Percentiles rank a stretch among this genome's conserved stretches.
phyloP scores from a whole-genome alignment of 2,797 vertebrate species.

The Arctocebus calabarensis region DNA sequence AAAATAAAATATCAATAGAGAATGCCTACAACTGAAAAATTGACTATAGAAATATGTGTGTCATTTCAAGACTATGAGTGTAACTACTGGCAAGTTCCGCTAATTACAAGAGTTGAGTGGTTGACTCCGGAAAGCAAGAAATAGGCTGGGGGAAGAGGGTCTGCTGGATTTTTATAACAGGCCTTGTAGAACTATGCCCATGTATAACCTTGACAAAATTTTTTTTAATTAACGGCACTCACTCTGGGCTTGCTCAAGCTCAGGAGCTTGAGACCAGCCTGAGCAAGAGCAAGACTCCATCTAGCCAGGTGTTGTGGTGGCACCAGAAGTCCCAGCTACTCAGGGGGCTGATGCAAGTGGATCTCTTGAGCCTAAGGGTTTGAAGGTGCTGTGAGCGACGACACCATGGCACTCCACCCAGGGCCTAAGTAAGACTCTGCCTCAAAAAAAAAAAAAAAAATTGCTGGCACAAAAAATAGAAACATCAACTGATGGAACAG shows the following conservation, averaged over 20 bases:
- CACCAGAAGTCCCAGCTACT: too few relatives aligned
- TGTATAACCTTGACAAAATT: background rate
- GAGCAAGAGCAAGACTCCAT: too few relatives aligned
- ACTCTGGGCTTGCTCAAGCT: background rate
- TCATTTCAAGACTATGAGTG: background rate
- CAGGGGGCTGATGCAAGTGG: too few relatives aligned
- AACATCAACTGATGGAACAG: too few relatives aligned
- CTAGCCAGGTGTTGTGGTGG: too few relatives aligned
- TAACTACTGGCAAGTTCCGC: background rate
- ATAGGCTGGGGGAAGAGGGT: background rate
- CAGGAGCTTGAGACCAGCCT: background rate
- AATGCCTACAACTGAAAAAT: background rate
- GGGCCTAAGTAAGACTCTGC: too few relatives aligned
- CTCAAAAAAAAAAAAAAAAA: too few relatives aligned
- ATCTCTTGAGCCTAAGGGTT: too few relatives aligned
- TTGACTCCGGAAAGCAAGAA: conserved; percentile 43
- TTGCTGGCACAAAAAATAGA: too few relatives aligned
- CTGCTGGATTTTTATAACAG: background rate
- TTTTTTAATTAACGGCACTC: background rate
- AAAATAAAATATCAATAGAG: background rate
- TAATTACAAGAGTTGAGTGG: background rate
- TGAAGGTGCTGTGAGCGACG: too few relatives aligned
- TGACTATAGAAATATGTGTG: background rate
- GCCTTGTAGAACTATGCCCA: background rate
- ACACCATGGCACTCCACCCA: too few relatives aligned